Evolutionary conservation across 2,888 invertebrate species (phyloP).

Genomic region (Epiperipatus broadwayi): DNA sequence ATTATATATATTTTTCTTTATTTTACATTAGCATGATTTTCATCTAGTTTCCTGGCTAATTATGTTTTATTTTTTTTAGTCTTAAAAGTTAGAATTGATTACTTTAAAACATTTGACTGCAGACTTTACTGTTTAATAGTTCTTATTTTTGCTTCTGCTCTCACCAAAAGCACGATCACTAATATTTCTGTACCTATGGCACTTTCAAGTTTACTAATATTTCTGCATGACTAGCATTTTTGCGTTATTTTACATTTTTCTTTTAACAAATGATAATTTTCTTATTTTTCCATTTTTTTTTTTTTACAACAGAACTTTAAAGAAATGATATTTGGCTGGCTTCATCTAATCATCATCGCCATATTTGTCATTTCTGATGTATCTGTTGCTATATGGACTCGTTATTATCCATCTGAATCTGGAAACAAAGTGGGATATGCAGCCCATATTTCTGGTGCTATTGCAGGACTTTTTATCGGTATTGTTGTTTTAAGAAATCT

Average conservation of each 20-base stretch:
- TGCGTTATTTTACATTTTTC: conserved; percentile 1
- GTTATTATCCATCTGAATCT: conserved; percentile 43
- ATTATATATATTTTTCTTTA: too few species aligned
- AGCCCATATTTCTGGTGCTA: conserved; percentile 76
- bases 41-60: too few species aligned
- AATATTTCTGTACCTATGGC: too few species aligned
- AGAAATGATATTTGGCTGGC: conserved; percentile 82
- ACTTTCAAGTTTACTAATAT: conserved; percentile 1
- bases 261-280: conserved; percentile 7
- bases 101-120: too few species aligned
- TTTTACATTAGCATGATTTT: too few species aligned
- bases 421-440: conserved; percentile 58
- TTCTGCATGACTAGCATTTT: neutral
- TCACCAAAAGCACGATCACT: too few species aligned
- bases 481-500: conserved; percentile 65
- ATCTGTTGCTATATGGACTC: conserved; percentile 71
- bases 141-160: neutral
- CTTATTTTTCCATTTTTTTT: conserved; percentile 6
- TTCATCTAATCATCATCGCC: conserved; percentile 61
- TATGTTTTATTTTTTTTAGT: too few species aligned
- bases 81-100: too few species aligned
- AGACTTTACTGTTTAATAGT: too few species aligned
- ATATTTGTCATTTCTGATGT: conserved; percentile 62
- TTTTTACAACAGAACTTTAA: conserved; percentile 56
- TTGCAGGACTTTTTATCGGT: conserved; percentile 65